Conservation (phyloP, 2,888 invertebrate genomes). For the Monopis laevigella region DNA sequence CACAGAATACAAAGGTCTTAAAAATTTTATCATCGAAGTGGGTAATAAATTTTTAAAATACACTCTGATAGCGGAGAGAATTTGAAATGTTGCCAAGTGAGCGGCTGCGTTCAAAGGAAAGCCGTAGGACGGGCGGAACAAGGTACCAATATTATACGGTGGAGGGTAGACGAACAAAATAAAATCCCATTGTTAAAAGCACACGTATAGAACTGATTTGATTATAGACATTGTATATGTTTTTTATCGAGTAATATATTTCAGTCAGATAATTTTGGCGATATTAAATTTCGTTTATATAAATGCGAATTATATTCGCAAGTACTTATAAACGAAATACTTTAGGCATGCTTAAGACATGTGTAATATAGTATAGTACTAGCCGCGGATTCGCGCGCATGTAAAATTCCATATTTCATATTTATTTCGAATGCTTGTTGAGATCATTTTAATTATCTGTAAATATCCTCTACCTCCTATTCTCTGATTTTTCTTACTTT, state of each 20-base stretch:
- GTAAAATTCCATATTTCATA: too few species aligned
- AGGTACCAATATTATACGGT: slow-evolving; percentile 10
- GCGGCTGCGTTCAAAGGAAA: slow-evolving; percentile 10
- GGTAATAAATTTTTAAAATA: slow-evolving; percentile 17
- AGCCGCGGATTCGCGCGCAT: too few species aligned
- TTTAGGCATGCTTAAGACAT: too few species aligned
- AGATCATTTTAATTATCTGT: too few species aligned
- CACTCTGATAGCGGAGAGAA: slow-evolving; percentile 13
- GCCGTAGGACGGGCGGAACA: neutral
- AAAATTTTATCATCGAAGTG: slow-evolving; percentile 12
- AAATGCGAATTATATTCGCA: too few species aligned
- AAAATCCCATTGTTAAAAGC: slow-evolving; percentile 5
- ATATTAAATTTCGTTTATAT: too few species aligned
- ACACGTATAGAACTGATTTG: slow-evolving; percentile 12
- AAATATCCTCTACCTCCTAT: too few species aligned
- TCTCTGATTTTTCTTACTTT: too few species aligned
- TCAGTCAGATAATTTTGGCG: too few species aligned
- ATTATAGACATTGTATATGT: slow-evolving; percentile 7
- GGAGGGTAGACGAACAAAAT: slow-evolving; percentile 8
- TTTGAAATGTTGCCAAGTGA: slow-evolving; percentile 16
- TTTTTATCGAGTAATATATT: slow-evolving; percentile 5
- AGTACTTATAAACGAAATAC: too few species aligned
- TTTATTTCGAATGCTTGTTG: too few species aligned
- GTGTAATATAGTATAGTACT: too few species aligned
- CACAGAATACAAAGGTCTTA: slow-evolving; percentile 4